Evolutionary conservation across 2,888 invertebrate genomes (phyloP), one percentile per base, ranked within the genome.

Genomic region (Cenopis cana): DNA sequence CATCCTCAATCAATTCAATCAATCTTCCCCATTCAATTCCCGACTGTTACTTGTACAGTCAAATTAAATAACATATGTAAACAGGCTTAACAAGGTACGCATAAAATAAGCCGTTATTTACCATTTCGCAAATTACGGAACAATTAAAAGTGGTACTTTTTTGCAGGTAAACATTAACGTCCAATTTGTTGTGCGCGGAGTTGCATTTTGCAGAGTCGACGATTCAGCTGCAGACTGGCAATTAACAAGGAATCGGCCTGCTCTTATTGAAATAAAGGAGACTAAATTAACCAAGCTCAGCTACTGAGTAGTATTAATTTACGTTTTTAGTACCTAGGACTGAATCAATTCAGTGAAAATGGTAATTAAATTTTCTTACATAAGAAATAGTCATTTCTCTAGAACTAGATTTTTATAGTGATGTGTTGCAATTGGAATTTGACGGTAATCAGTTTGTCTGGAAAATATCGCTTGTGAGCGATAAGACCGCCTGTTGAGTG

Each of bases 191-290:
- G 77, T 78, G 76, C 73, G 75, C 73, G 74, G 71, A 75, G 78
- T 76, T 76, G 74, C 76, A 75, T 76, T 74, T 69, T 66, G 76
- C 76, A 74, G 73, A 79, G 78, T 75, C 78, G 79, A 73, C 76
- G 78, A 78, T 79, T 78, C 76, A 74, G 76, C 74, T 78, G 86
- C 83, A 83, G 88, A 84, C 81, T 75, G 81, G 85, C 89, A 91
- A 92, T 91, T 91, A 92, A 88, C 87, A 88, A 89, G 84, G 81
- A 88, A 85, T 86, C 87, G 82, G 79, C 77, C 82, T 82, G 84
- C 82, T 80, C 87, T 88, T 87, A 89, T 90, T 89, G 87, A 87
- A 85, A 85, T 84, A 82, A 84, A 85, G 79, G 79, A 82, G 82
- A 85, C 83, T 87, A 86, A 86, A 88, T 89, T 86, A 85, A 87